A percentile compares a stretch with the other conserved stretches of the same genome.
These are phyloP conservation scores for Lacerta bilineata DNA, from an alignment of 2,797 vertebrate species.

Conservation along the genomic window DNA sequence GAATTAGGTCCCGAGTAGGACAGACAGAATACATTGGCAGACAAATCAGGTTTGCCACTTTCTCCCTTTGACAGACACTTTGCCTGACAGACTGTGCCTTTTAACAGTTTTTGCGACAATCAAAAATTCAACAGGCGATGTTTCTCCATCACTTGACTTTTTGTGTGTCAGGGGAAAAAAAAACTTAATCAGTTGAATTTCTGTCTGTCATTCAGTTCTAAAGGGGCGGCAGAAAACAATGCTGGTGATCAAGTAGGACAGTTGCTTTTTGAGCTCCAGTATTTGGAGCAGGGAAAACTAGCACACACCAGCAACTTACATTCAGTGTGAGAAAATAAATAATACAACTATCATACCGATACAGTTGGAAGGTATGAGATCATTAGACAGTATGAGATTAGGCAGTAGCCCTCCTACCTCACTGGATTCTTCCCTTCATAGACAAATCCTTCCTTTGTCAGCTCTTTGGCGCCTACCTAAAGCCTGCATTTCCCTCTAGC, in stretches of 20 bases:
- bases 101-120: constrained; percentile 3
- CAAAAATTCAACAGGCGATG: not conserved
- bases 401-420: constrained; percentile 41
- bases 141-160: not conserved
- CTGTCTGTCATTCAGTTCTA: constrained; percentile 2
- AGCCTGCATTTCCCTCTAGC: not conserved
- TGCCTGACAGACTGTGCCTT: constrained; percentile 17
- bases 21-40: constrained; percentile 25
- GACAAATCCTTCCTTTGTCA: constrained; percentile 20
- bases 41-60: constrained; percentile 24
- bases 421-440: not conserved
- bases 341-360: not conserved
- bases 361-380: not conserved
- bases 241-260: not conserved
- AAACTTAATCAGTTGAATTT: not conserved
- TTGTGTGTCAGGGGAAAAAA: not conserved
- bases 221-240: not conserved
- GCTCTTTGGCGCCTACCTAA: constrained; percentile 31
- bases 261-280: not conserved
- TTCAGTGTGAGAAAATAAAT: not conserved
- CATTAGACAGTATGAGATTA: constrained; percentile 22
- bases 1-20: constrained; percentile 2
- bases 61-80: constrained; percentile 16
- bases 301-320: not conserved
- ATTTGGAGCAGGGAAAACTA: not conserved